Conservation (phyloP, 2,797 vertebrate genomes). For the Rhincodon typus region DNA sequence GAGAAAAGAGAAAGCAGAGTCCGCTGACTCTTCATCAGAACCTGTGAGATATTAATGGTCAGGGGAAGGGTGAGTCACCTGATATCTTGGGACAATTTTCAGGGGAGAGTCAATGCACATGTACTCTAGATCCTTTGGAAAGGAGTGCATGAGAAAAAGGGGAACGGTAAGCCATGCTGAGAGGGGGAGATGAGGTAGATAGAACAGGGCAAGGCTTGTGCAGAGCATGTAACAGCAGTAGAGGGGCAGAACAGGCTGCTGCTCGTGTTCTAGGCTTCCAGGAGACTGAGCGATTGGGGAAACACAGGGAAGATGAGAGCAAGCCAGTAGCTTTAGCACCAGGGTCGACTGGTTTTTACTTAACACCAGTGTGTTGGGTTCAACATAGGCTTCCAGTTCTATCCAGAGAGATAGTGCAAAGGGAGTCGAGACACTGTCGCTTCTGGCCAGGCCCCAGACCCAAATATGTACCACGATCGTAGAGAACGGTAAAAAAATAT, state of each 20-base stretch:
- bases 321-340: too few relatives aligned
- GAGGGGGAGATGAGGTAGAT: not conserved
- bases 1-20: too few relatives aligned
- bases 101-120: not conserved
- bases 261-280: not conserved
- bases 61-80: not conserved
- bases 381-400: not conserved
- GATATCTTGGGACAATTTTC: not conserved
- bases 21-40: not conserved
- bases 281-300: not conserved
- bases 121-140: not conserved
- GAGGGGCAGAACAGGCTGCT: not conserved
- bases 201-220: not conserved
- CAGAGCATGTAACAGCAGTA: not conserved
- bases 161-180: not conserved
- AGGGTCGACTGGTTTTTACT: not conserved
- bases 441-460: not conserved
- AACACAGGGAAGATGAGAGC: not conserved
- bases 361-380: not conserved
- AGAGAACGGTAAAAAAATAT: not conserved
- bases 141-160: not conserved
- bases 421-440: not conserved
- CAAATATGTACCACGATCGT: not conserved
- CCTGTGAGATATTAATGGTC: not conserved
- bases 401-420: not conserved